Percentiles rank a stretch among this genome's conserved stretches.
phyloP scores from a whole-genome alignment of 1,140 invertebrate species.

The Ctenoplectra terminalis region DNA sequence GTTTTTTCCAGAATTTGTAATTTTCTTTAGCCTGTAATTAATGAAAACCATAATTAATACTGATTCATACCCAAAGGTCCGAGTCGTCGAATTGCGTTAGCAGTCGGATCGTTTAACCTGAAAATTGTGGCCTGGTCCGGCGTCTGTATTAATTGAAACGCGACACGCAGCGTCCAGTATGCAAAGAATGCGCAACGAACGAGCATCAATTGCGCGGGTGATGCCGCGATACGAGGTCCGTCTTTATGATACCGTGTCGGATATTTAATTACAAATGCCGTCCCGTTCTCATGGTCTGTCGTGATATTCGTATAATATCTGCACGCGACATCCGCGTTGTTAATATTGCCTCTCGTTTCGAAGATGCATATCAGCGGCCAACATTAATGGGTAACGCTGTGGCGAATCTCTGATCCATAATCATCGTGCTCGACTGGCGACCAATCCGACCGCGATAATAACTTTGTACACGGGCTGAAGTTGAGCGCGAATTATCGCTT shows the following conservation, averaged over 20 bases:
- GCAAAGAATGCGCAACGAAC: constrained; percentile 37
- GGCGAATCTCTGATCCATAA: neutral
- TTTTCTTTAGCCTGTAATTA: neutral
- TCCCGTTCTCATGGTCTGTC: neutral
- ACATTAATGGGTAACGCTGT: constrained; percentile 31
- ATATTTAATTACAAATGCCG: constrained; percentile 68
- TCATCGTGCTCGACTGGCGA: neutral
- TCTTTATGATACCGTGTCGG: constrained; percentile 63
- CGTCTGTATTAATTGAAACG: constrained; percentile 38
- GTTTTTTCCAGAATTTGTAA: neutral
- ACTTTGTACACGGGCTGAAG: neutral
- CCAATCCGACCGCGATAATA: neutral
- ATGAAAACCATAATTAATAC: neutral
- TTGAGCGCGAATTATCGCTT: neutral
- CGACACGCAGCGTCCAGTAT: constrained; percentile 20
- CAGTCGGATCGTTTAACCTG: constrained; percentile 23
- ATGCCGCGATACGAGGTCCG: constrained; percentile 47
- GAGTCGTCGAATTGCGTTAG: neutral
- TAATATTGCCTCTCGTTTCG: constrained; percentile 56
- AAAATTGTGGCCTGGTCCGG: neutral
- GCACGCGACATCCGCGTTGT: constrained; percentile 53
- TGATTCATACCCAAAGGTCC: neutral
- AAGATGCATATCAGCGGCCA: constrained; percentile 18
- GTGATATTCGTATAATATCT: constrained; percentile 53
- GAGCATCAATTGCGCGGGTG: constrained; percentile 66